Evolutionary conservation across 1,140 invertebrate species (phyloP).

Genomic region (Nymphalis io): DNA sequence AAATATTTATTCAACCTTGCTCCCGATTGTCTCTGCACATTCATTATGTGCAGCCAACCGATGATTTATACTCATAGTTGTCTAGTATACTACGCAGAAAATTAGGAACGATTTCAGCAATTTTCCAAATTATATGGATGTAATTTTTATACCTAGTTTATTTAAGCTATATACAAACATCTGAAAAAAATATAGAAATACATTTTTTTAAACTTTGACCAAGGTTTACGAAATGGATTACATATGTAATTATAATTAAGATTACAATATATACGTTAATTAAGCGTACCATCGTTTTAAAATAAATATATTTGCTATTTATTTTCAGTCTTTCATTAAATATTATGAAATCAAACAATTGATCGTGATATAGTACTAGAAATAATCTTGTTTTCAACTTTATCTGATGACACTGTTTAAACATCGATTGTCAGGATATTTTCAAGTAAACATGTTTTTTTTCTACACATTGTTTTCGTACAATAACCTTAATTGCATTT

Average conservation of each 20-base stretch:
- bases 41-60: slow-evolving; percentile 62
- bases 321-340: neutral
- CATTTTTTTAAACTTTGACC: no score
- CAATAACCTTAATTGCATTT: neutral
- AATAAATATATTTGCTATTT: no score
- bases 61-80: slow-evolving; percentile 39
- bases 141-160: no score
- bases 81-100: slow-evolving; percentile 22
- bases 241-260: no score
- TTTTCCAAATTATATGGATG: no score
- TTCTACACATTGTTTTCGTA: neutral
- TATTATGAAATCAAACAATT: neutral
- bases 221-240: no score
- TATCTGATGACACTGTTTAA: neutral
- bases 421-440: slow-evolving; percentile 10
- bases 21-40: slow-evolving; percentile 65
- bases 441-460: slow-evolving; percentile 16
- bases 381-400: slow-evolving; percentile 8
- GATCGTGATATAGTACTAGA: neutral
- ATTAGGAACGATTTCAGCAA: slow-evolving; percentile 5
- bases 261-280: no score
- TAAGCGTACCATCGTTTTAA: no score
- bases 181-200: no score
- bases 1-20: slow-evolving; percentile 61
- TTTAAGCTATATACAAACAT: no score